A percentile compares a stretch with the other conserved stretches of the same genome.
Conservation (phyloP, 2,113 vertebrate genomes). For the Nerophis ophidion region DNA sequence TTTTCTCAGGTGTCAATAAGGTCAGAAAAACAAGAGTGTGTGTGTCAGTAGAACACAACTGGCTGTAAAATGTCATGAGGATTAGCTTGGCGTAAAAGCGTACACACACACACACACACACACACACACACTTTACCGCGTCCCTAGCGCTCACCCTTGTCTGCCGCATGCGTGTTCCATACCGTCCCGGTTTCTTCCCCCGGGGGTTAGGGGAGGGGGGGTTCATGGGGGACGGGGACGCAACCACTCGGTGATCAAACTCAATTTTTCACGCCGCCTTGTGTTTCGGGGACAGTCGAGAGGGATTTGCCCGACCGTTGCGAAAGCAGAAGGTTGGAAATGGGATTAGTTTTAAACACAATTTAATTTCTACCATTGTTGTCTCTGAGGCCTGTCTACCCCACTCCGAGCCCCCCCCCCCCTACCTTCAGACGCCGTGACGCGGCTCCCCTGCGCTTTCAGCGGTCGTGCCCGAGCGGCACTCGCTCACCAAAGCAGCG, state of each 20-base stretch:
- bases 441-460: slow-evolving; percentile 18
- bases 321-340: slow-evolving; percentile 71
- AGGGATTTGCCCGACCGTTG: slow-evolving; percentile 71
- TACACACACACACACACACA: slow-evolving; percentile 9
- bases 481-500: slow-evolving; percentile 14
- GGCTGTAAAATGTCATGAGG: slow-evolving; percentile 48
- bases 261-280: slow-evolving; percentile 71
- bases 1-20: too few relatives aligned
- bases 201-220: neutral
- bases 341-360: slow-evolving; percentile 76
- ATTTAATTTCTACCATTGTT: slow-evolving; percentile 75
- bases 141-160: slow-evolving; percentile 25
- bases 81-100: slow-evolving; percentile 44
- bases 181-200: slow-evolving; percentile 53
- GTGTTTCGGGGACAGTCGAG: slow-evolving; percentile 66
- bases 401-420: slow-evolving; percentile 5
- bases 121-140: neutral
- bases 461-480: slow-evolving; percentile 23
- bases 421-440: slow-evolving; percentile 56
- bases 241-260: slow-evolving; percentile 51
- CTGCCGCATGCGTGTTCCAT: slow-evolving; percentile 54
- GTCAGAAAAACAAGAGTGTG: too few relatives aligned
- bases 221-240: neutral
- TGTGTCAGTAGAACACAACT: slow-evolving; percentile 30
- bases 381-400: slow-evolving; percentile 70